phyloP scores from a whole-genome alignment of 2,113 vertebrate species.

The Brachypodius melanocephalos region DNA sequence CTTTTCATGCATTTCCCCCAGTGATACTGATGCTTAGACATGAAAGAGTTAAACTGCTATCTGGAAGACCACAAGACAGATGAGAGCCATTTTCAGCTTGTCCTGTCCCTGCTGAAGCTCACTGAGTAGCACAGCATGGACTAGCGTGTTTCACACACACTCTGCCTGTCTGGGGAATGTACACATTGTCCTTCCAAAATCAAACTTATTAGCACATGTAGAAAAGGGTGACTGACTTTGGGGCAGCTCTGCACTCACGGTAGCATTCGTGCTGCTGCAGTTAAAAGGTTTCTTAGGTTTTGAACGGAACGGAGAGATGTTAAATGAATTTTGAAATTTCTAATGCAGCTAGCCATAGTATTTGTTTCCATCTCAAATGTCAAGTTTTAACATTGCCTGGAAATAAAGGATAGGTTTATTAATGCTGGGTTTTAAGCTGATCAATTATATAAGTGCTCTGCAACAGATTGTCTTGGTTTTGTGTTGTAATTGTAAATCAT shows the following conservation, averaged over 20 bases:
- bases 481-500: not conserved
- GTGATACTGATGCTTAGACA: not conserved
- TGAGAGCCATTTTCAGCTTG: slow-evolving; percentile 82
- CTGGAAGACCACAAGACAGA: slow-evolving; percentile 75
- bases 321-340: slow-evolving; percentile 60
- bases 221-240: slow-evolving; percentile 82
- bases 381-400: slow-evolving; percentile 25
- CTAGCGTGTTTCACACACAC: slow-evolving; percentile 79
- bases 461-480: not conserved
- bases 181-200: slow-evolving; percentile 84
- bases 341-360: slow-evolving; percentile 1
- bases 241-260: slow-evolving; percentile 65
- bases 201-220: slow-evolving; percentile 82
- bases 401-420: slow-evolving; percentile 36
- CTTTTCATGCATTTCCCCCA: not conserved
- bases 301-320: slow-evolving; percentile 49
- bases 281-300: slow-evolving; percentile 63
- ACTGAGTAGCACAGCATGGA: slow-evolving; percentile 80
- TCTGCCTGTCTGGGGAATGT: slow-evolving; percentile 81
- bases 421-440: slow-evolving; percentile 2
- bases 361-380: slow-evolving; percentile 59
- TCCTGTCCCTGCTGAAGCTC: slow-evolving; percentile 79
- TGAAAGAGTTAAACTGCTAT: slow-evolving; percentile 72
- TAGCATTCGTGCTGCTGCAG: slow-evolving; percentile 45
- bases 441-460: not conserved